A percentile compares a stretch with the other conserved stretches of the same genome.
These are phyloP conservation scores for Gasteruption jaculator DNA, from an alignment of 2,888 invertebrate species.

Conservation along the genomic window DNA sequence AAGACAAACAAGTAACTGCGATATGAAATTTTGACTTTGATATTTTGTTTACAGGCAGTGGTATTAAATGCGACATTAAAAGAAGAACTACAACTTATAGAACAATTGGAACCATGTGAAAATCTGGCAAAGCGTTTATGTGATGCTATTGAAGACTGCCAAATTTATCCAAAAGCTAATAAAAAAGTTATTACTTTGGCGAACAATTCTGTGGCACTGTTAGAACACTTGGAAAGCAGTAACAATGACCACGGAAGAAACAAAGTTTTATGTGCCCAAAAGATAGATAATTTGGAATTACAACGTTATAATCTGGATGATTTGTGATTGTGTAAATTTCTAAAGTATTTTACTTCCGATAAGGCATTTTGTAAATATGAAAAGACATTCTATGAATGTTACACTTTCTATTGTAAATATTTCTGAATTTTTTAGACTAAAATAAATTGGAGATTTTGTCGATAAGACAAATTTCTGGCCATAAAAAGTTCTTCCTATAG, in stretches of 20 bases:
- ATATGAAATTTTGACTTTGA: too few species aligned
- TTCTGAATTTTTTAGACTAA: too few species aligned
- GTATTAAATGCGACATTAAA: conserved; percentile 32
- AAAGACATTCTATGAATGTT: conserved; percentile 16
- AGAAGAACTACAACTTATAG: conserved; percentile 28
- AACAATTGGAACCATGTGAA: conserved; percentile 24
- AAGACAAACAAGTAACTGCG: too few species aligned
- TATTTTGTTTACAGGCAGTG: conserved; percentile 27
- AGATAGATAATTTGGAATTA: conserved; percentile 17
- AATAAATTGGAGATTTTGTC: too few species aligned
- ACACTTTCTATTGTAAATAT: too few species aligned
- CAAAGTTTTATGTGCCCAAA: conserved; percentile 23
- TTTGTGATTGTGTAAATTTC: conserved; percentile 7
- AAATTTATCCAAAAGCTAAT: conserved; percentile 11
- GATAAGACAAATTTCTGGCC: too few species aligned
- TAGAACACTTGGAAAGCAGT: conserved; percentile 5
- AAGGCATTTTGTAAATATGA: too few species aligned
- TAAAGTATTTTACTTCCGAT: too few species aligned
- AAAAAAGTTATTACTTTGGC: conserved; percentile 19
- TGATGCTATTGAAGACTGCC: conserved; percentile 21
- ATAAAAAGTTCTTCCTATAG: too few species aligned
- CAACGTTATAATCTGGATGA: conserved; percentile 17
- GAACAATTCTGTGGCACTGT: conserved; percentile 20
- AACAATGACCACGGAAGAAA: conserved; percentile 14
- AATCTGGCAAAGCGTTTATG: conserved; percentile 22